Evolutionary conservation across 2,113 vertebrate species (phyloP).

Genomic region (Bostrychus sinensis): DNA sequence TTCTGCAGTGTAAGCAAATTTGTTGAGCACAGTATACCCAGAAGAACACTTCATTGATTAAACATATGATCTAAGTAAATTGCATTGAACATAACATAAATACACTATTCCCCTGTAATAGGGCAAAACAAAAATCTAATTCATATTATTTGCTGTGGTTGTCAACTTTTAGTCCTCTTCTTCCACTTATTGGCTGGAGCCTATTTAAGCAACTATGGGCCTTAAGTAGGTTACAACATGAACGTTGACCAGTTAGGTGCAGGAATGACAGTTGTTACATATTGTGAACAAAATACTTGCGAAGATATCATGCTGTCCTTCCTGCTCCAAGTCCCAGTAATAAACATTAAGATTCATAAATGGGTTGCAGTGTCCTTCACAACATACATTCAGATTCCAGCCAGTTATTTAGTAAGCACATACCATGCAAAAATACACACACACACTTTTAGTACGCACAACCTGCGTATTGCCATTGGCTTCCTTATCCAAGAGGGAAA

Average conservation of each 20-base stretch:
- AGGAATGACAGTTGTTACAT: too few species aligned
- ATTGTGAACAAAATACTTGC: too few species aligned
- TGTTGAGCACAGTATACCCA: slow-evolving; percentile 10
- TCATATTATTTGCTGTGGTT: not conserved
- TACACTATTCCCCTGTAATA: not conserved
- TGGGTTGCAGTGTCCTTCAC: not conserved
- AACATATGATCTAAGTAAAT: slow-evolving; percentile 4
- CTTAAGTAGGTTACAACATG: too few species aligned
- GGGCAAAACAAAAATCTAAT: not conserved
- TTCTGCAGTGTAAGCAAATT: slow-evolving; percentile 16
- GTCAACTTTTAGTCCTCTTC: too few species aligned
- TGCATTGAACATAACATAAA: not conserved
- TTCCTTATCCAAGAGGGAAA: slow-evolving; percentile 17
- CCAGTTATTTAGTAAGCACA: slow-evolving; percentile 10
- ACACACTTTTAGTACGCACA: slow-evolving; percentile 21
- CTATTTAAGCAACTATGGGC: too few species aligned
- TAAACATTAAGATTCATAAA: not conserved
- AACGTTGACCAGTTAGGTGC: too few species aligned
- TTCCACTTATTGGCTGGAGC: too few species aligned
- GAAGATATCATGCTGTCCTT: not conserved
- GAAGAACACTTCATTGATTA: slow-evolving; percentile 25
- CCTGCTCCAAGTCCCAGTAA: not conserved
- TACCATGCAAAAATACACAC: slow-evolving; percentile 9
- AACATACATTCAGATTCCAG: not conserved
- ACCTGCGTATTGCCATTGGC: slow-evolving; percentile 9